Conservation (phyloP, 2,888 invertebrate genomes). For the Heliothis peltigera region DNA sequence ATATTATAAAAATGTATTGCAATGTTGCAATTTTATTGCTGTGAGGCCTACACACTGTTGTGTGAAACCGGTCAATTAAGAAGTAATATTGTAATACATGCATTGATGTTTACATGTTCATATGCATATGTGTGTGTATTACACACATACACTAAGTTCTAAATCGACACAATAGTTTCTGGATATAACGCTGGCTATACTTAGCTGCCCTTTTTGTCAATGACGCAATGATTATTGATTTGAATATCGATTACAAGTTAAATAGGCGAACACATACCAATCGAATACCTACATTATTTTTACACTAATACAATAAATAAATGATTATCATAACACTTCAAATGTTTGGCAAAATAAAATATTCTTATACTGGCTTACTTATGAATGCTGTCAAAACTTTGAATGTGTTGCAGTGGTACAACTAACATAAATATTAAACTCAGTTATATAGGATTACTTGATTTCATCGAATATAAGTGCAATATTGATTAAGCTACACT, state of each 20-base stretch:
- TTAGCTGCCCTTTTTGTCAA: conserved; percentile 20
- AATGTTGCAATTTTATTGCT: conserved; percentile 41
- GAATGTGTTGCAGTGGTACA: conserved; percentile 38
- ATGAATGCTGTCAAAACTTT: conserved; percentile 51
- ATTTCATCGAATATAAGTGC: conserved; percentile 53
- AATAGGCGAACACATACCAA: conserved; percentile 43
- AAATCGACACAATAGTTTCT: neutral
- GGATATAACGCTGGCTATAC: conserved; percentile 19
- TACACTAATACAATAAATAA: conserved; percentile 28
- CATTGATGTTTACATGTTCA: conserved; percentile 18
- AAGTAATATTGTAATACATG: conserved; percentile 31
- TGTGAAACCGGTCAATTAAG: conserved; percentile 52
- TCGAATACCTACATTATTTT: conserved; percentile 20
- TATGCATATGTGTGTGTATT: conserved; percentile 3
- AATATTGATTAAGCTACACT: conserved; percentile 45
- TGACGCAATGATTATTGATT: conserved; percentile 27
- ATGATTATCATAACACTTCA: conserved; percentile 32
- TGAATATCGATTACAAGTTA: conserved; percentile 29
- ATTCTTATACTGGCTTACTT: conserved; percentile 27
- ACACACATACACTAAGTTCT: conserved; percentile 11
- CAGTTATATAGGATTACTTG: conserved; percentile 10
- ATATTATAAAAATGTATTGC: conserved; percentile 46
- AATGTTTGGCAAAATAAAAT: conserved; percentile 54
- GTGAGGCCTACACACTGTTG: conserved; percentile 42
- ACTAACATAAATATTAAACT: conserved; percentile 7